Conservation (phyloP, 2,113 vertebrate species). For the Bombycilla garrulus region DNA sequence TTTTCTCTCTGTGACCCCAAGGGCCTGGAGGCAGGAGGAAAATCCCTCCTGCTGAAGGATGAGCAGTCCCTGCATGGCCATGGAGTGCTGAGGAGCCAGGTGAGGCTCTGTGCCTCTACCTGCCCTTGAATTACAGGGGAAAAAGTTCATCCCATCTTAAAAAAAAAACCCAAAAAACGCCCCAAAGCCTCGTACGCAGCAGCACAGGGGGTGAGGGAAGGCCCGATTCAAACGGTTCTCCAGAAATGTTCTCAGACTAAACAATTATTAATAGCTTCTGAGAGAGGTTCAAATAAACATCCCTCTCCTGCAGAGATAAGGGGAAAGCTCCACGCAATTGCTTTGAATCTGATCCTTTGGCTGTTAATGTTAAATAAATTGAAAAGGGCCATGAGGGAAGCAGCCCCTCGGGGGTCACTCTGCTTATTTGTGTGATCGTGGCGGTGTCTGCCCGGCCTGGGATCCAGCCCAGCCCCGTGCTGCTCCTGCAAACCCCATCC, state of each 20-base stretch:
- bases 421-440: background rate
- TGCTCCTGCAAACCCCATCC: background rate
- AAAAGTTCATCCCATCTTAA: background rate
- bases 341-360: constrained; percentile 36
- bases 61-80: accelerated
- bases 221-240: background rate
- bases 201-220: background rate
- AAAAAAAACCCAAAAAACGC: background rate
- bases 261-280: constrained; percentile 61
- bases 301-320: constrained; percentile 54
- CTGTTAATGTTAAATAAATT: constrained; percentile 26
- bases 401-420: background rate
- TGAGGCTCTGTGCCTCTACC: background rate
- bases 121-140: background rate
- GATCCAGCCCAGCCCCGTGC: background rate
- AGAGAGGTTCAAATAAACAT: constrained; percentile 56
- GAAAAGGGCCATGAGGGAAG: background rate
- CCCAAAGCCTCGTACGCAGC: accelerated
- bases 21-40: background rate
- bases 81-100: background rate
- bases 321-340: background rate
- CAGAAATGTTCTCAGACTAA: constrained; percentile 66
- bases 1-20: background rate
- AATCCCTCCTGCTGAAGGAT: background rate
- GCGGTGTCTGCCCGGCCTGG: background rate